A percentile compares a stretch with the other conserved stretches of the same genome.
These are phyloP conservation scores for Parasteatoda lunata DNA, from an alignment of 2,888 invertebrate species.

Conservation along the genomic window DNA sequence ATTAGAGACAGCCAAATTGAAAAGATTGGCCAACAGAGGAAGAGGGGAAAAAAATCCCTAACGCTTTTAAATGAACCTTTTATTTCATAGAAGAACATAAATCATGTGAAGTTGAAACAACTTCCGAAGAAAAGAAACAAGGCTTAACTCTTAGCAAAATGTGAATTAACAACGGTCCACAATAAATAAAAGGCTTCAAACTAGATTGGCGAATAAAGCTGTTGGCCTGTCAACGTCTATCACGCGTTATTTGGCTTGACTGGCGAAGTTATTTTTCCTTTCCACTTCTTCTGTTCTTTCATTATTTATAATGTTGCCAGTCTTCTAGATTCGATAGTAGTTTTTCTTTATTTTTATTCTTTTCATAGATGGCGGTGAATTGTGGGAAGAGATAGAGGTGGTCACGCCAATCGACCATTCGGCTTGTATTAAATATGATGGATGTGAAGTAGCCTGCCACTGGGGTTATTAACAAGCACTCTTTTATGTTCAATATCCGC, in stretches of 20 bases:
- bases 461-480: conserved; percentile 65
- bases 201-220: conserved; percentile 47
- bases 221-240: conserved; percentile 66
- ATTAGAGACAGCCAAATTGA: conserved; percentile 42
- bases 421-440: conserved; percentile 66
- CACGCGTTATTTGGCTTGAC: conserved; percentile 56
- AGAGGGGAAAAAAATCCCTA: background rate
- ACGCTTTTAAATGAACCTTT: conserved; percentile 30
- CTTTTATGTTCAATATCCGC: conserved; percentile 47
- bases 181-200: conserved; percentile 50
- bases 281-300: conserved; percentile 56
- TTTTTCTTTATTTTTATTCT: conserved; percentile 17
- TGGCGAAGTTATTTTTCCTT: conserved; percentile 53
- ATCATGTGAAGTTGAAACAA: conserved; percentile 46
- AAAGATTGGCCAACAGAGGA: background rate
- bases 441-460: conserved; percentile 65
- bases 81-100: conserved; percentile 33
- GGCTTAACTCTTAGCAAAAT: conserved; percentile 25
- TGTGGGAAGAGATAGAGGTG: conserved; percentile 52
- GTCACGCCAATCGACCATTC: conserved; percentile 67
- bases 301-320: conserved; percentile 63
- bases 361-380: background rate
- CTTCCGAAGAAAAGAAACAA: conserved; percentile 37
- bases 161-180: conserved; percentile 58
- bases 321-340: background rate